Evolutionary conservation across 2,888 invertebrate genomes (phyloP).

Genomic region (Melitaea athalia): DNA sequence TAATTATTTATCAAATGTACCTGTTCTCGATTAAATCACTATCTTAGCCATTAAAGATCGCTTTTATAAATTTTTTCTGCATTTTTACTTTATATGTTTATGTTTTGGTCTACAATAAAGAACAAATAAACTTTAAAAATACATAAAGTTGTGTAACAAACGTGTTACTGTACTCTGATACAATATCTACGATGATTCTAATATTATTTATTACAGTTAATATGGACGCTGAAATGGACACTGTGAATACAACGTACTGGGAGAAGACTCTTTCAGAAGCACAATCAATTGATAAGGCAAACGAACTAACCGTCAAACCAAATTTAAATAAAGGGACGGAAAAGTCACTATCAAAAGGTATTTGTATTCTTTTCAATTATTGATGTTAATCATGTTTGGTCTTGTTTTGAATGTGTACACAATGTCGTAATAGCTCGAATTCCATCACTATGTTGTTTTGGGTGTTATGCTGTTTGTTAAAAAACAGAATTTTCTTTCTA

Average conservation of each 20-base stretch:
- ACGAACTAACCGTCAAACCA: conserved; percentile 37
- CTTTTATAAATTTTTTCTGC: too few species aligned
- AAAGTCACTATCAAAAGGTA: conserved; percentile 30
- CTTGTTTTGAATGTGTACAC: too few species aligned
- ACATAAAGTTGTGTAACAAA: too few species aligned
- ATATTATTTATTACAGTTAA: conserved; percentile 55
- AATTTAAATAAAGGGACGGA: conserved; percentile 30
- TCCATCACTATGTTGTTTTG: not conserved
- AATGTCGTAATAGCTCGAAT: not conserved
- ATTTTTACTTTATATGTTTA: too few species aligned
- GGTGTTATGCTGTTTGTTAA: not conserved
- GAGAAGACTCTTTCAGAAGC: conserved; percentile 50
- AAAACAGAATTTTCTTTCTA: not conserved
- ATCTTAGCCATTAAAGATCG: too few species aligned
- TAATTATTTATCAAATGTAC: too few species aligned
- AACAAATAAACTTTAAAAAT: too few species aligned
- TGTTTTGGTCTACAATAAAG: too few species aligned
- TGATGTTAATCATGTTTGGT: not conserved
- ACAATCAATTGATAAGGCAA: conserved; percentile 42
- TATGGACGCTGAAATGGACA: conserved; percentile 48
- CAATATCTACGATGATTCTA: not conserved
- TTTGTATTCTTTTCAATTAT: not conserved
- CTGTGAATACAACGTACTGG: conserved; percentile 59
- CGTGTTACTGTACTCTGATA: not conserved
- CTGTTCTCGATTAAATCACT: too few species aligned